Conservation (phyloP, 2,797 vertebrate genomes). For the Bryconaethiops microstoma region DNA sequence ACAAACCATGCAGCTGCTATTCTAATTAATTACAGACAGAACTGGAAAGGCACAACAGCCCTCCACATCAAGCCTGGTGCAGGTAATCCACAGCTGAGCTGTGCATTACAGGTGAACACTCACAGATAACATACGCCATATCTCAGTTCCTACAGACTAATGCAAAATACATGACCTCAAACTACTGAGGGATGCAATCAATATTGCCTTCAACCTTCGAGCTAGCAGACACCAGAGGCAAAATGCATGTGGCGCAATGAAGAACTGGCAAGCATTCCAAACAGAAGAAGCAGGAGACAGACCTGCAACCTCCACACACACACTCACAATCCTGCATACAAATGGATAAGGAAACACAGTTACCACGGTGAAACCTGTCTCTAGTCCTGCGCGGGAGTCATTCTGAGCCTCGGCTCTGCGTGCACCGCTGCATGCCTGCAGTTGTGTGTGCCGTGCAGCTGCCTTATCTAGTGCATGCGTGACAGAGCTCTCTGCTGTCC, state of each 20-base stretch:
- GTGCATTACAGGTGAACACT: slow-evolving; percentile 20
- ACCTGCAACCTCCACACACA: slow-evolving; percentile 16
- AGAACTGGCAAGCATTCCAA: slow-evolving; percentile 37
- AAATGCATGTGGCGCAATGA: slow-evolving; percentile 41
- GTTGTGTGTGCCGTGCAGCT: slow-evolving; percentile 50
- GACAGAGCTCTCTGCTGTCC: slow-evolving; percentile 34
- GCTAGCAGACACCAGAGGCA: slow-evolving; percentile 31
- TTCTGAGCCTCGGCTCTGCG: slow-evolving; percentile 58
- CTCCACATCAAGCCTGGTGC: slow-evolving; percentile 34
- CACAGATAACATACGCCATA: slow-evolving; percentile 3
- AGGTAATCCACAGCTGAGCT: slow-evolving; percentile 40
- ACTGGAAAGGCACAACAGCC: slow-evolving; percentile 53
- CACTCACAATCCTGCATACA: slow-evolving; percentile 37
- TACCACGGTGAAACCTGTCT: slow-evolving; percentile 59
- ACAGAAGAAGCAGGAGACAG: slow-evolving; percentile 19
- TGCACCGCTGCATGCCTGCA: slow-evolving; percentile 58
- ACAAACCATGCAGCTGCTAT: slow-evolving; percentile 64
- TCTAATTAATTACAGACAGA: slow-evolving; percentile 60
- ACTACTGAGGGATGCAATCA: slow-evolving; percentile 21
- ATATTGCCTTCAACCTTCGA: slow-evolving; percentile 49
- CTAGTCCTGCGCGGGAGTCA: slow-evolving; percentile 66
- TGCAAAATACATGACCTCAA: slow-evolving; percentile 42
- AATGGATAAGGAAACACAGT: slow-evolving; percentile 57
- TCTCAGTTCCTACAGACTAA: slow-evolving; percentile 38
- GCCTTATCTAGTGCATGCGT: slow-evolving; percentile 54